Percentiles rank a stretch among this genome's conserved stretches.
These are phyloP conservation scores for Iguana delicatissima DNA, from an alignment of 2,797 vertebrate species.

Conservation along the genomic window DNA sequence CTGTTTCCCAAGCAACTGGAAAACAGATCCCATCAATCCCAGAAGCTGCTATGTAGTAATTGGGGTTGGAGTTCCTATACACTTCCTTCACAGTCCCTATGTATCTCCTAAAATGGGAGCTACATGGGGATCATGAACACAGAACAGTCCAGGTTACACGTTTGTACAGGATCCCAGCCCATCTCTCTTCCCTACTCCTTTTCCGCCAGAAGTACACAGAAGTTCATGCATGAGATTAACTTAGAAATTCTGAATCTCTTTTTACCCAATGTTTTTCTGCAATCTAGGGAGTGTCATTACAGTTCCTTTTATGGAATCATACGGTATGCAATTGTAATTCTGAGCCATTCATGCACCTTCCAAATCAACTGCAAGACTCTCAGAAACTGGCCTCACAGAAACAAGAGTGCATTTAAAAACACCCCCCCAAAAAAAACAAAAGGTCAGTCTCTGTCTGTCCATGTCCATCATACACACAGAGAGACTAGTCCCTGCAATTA, in stretches of 20 bases:
- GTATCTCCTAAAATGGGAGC: too few relatives aligned
- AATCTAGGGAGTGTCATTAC: neutral
- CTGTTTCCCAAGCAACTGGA: too few relatives aligned
- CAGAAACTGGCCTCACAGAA: neutral
- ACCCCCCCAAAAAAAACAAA: too few relatives aligned
- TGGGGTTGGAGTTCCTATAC: too few relatives aligned
- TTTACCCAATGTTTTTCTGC: neutral
- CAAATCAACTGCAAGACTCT: neutral
- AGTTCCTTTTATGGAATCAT: neutral
- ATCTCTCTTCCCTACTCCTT: neutral
- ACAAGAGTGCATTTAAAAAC: neutral
- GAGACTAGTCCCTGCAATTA: too few relatives aligned
- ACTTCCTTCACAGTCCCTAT: too few relatives aligned
- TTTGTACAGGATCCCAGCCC: neutral
- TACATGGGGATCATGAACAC: too few relatives aligned
- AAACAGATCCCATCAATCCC: too few relatives aligned
- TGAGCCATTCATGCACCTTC: neutral
- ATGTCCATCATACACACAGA: too few relatives aligned
- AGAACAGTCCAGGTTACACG: too few relatives aligned
- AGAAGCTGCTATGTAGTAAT: too few relatives aligned
- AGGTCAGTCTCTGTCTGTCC: too few relatives aligned
- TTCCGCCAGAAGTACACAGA: neutral
- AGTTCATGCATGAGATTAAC: neutral
- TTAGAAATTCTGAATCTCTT: neutral
- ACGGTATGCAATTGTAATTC: neutral